Conservation (phyloP, 2,888 invertebrate genomes). For the Melinaea menophilus region DNA sequence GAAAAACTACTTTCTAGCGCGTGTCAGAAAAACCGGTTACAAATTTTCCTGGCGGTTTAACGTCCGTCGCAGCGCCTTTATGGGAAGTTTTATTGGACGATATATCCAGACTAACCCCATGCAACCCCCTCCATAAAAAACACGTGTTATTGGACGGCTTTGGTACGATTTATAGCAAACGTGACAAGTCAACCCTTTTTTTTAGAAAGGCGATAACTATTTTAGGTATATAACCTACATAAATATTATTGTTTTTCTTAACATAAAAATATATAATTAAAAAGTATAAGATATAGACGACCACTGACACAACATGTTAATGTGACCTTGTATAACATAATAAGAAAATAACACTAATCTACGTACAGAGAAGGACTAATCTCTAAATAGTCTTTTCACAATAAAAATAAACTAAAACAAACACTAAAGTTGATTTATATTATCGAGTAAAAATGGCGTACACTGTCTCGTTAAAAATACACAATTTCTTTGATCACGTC, state of each 20-base stretch:
- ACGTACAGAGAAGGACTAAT: too few species aligned
- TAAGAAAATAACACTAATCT: too few species aligned
- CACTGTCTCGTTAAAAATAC: too few species aligned
- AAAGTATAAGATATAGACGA: background rate
- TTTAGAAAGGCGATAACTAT: background rate
- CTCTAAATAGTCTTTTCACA: too few species aligned
- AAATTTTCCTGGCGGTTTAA: constrained; percentile 56
- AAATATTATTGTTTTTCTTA: background rate
- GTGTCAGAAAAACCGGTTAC: constrained; percentile 36
- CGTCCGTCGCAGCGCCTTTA: constrained; percentile 54
- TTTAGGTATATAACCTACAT: background rate
- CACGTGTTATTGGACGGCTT: constrained; percentile 34
- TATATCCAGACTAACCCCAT: constrained; percentile 55
- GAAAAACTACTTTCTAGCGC: constrained; percentile 17
- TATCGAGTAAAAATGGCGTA: too few species aligned
- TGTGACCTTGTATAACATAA: too few species aligned
- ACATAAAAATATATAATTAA: background rate
- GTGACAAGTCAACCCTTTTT: constrained; percentile 12
- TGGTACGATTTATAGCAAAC: constrained; percentile 20
- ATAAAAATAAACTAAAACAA: too few species aligned
- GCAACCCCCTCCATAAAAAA: constrained; percentile 59
- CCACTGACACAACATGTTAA: background rate
- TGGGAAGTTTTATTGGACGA: constrained; percentile 68
- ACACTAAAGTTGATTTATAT: too few species aligned
- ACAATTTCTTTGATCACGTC: constrained; percentile 5